Evolutionary conservation across 2,888 invertebrate genomes (phyloP).

Genomic region (Napeogenes sylphis): DNA sequence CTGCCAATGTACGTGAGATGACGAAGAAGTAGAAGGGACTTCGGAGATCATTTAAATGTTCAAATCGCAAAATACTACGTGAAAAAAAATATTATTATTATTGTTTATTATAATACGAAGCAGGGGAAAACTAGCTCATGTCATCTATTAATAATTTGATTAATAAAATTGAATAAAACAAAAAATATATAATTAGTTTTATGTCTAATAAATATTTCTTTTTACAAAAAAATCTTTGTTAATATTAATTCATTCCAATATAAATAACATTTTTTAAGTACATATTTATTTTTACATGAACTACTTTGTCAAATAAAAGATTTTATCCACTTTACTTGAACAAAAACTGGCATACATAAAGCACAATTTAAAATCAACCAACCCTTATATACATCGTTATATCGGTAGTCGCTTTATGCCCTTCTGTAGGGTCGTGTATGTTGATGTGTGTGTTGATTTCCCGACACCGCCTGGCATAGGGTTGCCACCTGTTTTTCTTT

Average conservation of each 20-base stretch:
- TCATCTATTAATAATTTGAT: too few species aligned
- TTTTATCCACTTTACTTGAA: neutral
- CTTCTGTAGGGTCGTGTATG: conserved; percentile 40
- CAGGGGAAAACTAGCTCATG: too few species aligned
- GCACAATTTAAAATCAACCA: conserved; percentile 6
- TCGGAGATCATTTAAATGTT: conserved; percentile 44
- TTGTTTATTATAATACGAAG: conserved; percentile 6
- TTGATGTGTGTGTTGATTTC: conserved; percentile 72
- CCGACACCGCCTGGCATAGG: conserved; percentile 59
- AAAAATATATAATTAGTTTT: too few species aligned
- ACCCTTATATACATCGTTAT: conserved; percentile 19
- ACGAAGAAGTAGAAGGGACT: conserved; percentile 39
- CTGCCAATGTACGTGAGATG: conserved; percentile 61
- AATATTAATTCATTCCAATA: too few species aligned
- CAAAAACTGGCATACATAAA: conserved; percentile 1
- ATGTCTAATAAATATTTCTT: too few species aligned
- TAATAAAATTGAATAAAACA: too few species aligned
- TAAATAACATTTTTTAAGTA: too few species aligned
- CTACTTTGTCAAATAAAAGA: neutral
- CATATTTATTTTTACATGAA: neutral
- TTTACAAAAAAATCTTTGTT: too few species aligned
- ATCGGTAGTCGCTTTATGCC: conserved; percentile 65
- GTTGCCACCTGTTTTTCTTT: conserved; percentile 40
- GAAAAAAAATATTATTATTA: conserved; percentile 19
- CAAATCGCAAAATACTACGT: conserved; percentile 16